Evolutionary conservation across 2,888 invertebrate genomes (phyloP).

Genomic region (Calameuta idolon): DNA sequence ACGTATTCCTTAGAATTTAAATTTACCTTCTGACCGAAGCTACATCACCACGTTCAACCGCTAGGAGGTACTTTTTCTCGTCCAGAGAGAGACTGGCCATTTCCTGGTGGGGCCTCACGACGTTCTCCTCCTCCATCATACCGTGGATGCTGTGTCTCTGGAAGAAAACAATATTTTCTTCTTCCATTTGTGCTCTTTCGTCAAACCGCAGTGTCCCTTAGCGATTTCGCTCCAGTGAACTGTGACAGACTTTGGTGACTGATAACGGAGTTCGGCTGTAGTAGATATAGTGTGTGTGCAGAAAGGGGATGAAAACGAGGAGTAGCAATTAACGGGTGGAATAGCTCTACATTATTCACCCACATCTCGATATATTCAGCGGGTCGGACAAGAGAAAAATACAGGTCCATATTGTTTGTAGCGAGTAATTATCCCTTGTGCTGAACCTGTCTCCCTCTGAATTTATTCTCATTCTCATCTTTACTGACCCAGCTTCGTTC

Average conservation of each 20-base stretch:
- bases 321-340: constrained; percentile 38
- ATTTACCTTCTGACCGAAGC: constrained; percentile 85
- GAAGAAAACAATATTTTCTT: constrained; percentile 35
- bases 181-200: background rate
- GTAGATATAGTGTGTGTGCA: background rate
- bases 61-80: constrained; percentile 95
- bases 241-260: background rate
- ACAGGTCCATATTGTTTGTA: background rate
- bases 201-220: background rate
- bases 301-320: constrained; percentile 8
- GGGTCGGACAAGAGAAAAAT: background rate
- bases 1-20: background rate
- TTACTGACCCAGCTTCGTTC: background rate
- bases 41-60: constrained; percentile 96
- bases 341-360: constrained; percentile 37
- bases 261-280: background rate
- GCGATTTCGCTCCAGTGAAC: background rate
- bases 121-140: constrained; percentile 92
- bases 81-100: constrained; percentile 84
- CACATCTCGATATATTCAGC: background rate
- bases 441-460: background rate
- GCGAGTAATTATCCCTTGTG: background rate
- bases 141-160: constrained; percentile 91
- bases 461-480: background rate
- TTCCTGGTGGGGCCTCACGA: constrained; percentile 90